These are phyloP conservation scores for Panulirus ornatus DNA, from an alignment of 1,140 invertebrate genomes.

Conservation along the genomic window DNA sequence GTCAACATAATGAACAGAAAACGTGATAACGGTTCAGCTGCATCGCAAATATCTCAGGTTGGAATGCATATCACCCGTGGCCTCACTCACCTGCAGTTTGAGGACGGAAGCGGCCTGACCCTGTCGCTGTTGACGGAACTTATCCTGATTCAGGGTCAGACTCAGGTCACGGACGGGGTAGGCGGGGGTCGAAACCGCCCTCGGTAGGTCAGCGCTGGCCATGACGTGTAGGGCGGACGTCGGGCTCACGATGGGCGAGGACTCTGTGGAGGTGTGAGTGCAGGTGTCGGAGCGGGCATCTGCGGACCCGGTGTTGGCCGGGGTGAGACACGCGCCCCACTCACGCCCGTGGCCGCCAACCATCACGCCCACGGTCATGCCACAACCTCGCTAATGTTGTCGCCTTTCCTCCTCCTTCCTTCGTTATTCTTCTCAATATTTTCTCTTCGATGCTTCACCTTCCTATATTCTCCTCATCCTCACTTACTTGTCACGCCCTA, in stretches of 20 bases:
- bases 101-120: not conserved
- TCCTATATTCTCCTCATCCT: not conserved
- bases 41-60: too few relatives aligned
- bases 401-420: not conserved
- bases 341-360: slow-evolving; percentile 59
- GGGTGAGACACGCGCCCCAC: slow-evolving; percentile 34
- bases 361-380: slow-evolving; percentile 57
- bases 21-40: too few relatives aligned
- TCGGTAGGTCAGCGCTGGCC: slow-evolving; percentile 34
- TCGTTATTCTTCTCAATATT: not conserved
- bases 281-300: not conserved
- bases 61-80: too few relatives aligned
- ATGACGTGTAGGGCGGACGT: not conserved
- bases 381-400: not conserved
- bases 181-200: slow-evolving; percentile 31
- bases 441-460: not conserved
- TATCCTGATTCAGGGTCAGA: slow-evolving; percentile 41
- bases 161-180: slow-evolving; percentile 23
- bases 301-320: not conserved
- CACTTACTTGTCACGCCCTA: not conserved
- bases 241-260: not conserved
- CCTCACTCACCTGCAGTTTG: slow-evolving; percentile 40
- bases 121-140: not conserved
- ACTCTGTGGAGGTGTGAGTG: not conserved
- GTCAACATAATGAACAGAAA: too few relatives aligned